Evolutionary conservation across 2,888 invertebrate species (phyloP), one percentile per base, ranked within the genome.

Genomic region (Agrochola macilenta): DNA sequence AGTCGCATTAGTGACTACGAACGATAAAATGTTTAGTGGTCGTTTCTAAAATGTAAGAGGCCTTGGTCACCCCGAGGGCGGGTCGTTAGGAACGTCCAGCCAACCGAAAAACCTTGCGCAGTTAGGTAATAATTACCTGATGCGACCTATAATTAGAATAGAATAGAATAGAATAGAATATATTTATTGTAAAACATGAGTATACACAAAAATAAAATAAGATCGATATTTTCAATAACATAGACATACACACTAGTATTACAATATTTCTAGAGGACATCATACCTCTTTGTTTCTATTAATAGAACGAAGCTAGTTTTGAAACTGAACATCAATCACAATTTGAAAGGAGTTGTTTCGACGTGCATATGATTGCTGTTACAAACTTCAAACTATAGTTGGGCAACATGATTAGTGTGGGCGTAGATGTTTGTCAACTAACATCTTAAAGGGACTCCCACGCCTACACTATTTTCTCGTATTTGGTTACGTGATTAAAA

Each of bases 381-480:
- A 70, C 57, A 69, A 74, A 70, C 75, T 69, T 68, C 65, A 69
- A 86, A 68, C 69, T 72, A 52, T 52, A n/a, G 74, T 75, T 74
- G 52, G 69, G n/a, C 54, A 69, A 79, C 82, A 73, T 79, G 76
- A 79, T 72, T 74, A 70, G 60, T 57, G 88, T 76, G 68, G 81
- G 77, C 77, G 80, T 76, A 61, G 20, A 74, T 82, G 78, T 88
- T 86, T 88, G 88, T 83, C 81, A 81, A 86, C 81, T 69, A 66
- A 82, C 64, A 76, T 78, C 64, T 58, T 69, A 69, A 57, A 74
- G 78, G 74, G 74, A 70, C 79, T 43, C 76, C 76, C 68, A 79
- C 81, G 63, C 61, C 60, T 52, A 66, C 52, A 5, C 3, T 23
- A 58, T 65, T 75, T 78, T 68, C 74, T 74, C 52, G 76, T 52